Base-by-base conservation (phyloP, 2,113 vertebrate genomes). In the Podilymbus podiceps region DNA sequence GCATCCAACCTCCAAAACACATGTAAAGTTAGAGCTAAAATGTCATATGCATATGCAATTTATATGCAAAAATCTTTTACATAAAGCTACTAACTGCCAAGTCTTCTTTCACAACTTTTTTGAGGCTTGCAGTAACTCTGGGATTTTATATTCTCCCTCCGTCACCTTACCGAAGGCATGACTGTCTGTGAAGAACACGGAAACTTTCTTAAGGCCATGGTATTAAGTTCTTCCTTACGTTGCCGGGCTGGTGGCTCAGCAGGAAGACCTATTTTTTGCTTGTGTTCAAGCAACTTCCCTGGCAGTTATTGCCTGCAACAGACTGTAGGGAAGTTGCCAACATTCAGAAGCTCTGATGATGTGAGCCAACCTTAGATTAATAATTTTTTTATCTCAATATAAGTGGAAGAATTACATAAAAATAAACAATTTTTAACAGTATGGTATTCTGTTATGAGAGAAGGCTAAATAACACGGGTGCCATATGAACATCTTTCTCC, bases 371-470 rank as follows among this genome's bases (percentile, higher is more conserved):
- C 98, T 98, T 96, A 98, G 97, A 97, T 97, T 98, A 98, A 98
- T 98, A 98, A 98, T 98, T 98, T 98, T 97, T 98, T 98, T 98
- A 98, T 98, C 98, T 98, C 98, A 98, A 97, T 98, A 97, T 98
- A 98, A 98, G 98, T 98, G 98, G 98, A 98, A 98, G 98, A 98
- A 98, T 95, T 97, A 97, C 98, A 98, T 97, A 98, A 98, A 98
- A 98, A 98, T 98, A 98, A 98, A 98, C 96, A 96, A 96, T 97
- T 98, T 97, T 97, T 98, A 98, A 98, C 98, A 98, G 98, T 97
- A 98, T 98, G 98, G 97, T 97, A 92, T 97, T 97, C 98, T 96
- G 97, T 68, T 98, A 97, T 38, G 97, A 96, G 97, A 97, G 97
- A 97, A 97, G 96, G 95, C 97, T 98, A 97, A 95, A 96, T 97